These are phyloP conservation scores for Atherinosoma microstoma DNA, from an alignment of 2,797 vertebrate species.

Conservation along the genomic window DNA sequence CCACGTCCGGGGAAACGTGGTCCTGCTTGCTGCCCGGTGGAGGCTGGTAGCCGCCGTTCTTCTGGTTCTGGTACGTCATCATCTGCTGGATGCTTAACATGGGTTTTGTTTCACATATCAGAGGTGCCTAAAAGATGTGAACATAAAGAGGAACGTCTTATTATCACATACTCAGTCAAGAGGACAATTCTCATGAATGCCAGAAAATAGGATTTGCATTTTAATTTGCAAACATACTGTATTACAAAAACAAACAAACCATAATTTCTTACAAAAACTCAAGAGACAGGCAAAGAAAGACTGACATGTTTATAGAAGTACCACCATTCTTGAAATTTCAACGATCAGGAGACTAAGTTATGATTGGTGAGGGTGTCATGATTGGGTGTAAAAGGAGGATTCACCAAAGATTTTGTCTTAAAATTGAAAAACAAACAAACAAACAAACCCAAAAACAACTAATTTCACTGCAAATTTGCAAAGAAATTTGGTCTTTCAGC, in stretches of 20 bases:
- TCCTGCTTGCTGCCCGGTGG: constrained; percentile 67
- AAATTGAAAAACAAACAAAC: neutral
- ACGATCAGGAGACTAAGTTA: neutral
- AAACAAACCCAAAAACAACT: neutral
- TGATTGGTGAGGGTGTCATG: neutral
- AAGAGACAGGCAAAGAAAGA: neutral
- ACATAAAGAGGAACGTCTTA: neutral
- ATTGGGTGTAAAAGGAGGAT: neutral
- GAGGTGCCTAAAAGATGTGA: constrained; percentile 81
- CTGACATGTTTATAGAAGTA: neutral
- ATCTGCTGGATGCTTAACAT: constrained; percentile 94
- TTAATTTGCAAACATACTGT: neutral
- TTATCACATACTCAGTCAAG: neutral
- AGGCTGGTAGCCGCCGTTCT: constrained; percentile 92
- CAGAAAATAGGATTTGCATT: neutral
- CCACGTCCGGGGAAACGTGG: constrained; percentile 82
- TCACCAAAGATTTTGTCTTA: neutral
- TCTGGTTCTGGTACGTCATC: constrained; percentile 90
- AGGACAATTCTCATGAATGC: too few species aligned
- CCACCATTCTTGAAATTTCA: neutral
- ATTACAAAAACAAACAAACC: neutral
- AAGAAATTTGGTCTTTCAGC: neutral
- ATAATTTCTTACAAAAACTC: neutral
- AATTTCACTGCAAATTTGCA: neutral
- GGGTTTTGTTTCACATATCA: constrained; percentile 93